Conservation (phyloP, 2,888 invertebrate genomes). For the Norana najaformis region DNA sequence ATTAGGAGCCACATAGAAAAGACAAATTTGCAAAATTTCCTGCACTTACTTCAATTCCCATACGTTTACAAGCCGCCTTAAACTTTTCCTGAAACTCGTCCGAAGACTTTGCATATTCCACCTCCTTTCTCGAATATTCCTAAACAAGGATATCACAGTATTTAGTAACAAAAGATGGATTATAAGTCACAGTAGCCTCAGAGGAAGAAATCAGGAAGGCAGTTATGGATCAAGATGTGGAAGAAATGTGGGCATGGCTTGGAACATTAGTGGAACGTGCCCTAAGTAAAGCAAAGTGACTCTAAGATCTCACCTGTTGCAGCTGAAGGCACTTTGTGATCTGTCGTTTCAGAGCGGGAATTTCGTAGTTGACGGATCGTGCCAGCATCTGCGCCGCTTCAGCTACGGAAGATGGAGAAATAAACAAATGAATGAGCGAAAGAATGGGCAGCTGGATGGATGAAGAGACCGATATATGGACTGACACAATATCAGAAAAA, state of each 20-base stretch:
- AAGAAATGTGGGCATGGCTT: too few relatives aligned
- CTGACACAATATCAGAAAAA: neutral
- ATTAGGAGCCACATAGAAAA: neutral
- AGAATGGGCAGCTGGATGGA: slow-evolving; percentile 20
- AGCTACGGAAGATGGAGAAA: slow-evolving; percentile 66
- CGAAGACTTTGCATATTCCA: slow-evolving; percentile 81
- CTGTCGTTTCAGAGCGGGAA: slow-evolving; percentile 87
- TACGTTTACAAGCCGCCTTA: slow-evolving; percentile 75
- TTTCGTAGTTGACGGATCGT: slow-evolving; percentile 91
- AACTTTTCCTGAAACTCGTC: slow-evolving; percentile 78
- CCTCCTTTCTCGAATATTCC: slow-evolving; percentile 81
- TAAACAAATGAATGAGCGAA: neutral
- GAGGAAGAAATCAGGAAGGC: neutral
- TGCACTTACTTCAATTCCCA: slow-evolving; percentile 68
- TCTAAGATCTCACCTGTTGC: slow-evolving; percentile 66
- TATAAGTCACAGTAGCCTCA: neutral
- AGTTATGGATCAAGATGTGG: too few relatives aligned
- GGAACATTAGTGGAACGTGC: too few relatives aligned
- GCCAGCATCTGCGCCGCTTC: slow-evolving; percentile 89
- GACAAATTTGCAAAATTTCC: neutral
- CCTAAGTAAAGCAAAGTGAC: neutral
- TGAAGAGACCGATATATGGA: neutral
- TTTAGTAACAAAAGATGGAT: neutral
- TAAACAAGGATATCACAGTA: slow-evolving; percentile 55
- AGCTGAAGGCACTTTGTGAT: slow-evolving; percentile 83